phyloP scores from a whole-genome alignment of 2,888 invertebrate genomes.

The Sisyra terminalis region DNA sequence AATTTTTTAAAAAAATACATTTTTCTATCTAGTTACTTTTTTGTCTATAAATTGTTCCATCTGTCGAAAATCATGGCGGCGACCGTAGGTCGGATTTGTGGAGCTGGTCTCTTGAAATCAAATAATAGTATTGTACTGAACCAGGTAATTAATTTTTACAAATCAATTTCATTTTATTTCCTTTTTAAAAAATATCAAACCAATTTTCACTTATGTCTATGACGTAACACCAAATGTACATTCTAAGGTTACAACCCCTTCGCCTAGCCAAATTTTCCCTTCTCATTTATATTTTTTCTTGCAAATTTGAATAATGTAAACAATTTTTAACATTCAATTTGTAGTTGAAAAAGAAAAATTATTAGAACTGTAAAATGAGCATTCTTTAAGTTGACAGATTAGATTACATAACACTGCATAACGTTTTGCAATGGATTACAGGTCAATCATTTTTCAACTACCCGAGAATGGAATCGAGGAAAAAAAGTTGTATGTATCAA shows the following conservation, averaged over 20 bases:
- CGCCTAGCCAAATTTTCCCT: neutral
- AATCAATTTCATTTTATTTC: neutral
- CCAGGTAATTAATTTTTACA: conserved; percentile 5
- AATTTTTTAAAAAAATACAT: neutral
- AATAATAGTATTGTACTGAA: conserved; percentile 36
- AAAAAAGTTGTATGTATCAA: conserved; percentile 53
- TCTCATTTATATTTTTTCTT: neutral
- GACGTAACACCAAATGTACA: neutral
- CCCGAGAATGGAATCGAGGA: conserved; percentile 60
- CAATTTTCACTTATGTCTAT: neutral
- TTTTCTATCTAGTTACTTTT: conserved; percentile 1
- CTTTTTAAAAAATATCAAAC: neutral
- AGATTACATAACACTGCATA: neutral
- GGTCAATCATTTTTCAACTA: conserved; percentile 61
- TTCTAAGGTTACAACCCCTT: neutral
- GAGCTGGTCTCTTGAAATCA: conserved; percentile 66
- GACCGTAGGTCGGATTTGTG: conserved; percentile 72
- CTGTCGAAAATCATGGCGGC: conserved; percentile 63
- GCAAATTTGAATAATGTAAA: neutral
- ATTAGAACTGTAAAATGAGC: neutral
- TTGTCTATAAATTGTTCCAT: conserved; percentile 15
- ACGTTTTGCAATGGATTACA: conserved; percentile 25
- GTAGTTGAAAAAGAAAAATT: neutral
- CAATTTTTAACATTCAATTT: neutral
- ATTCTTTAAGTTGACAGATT: neutral